Evolutionary conservation across 2,888 invertebrate genomes (phyloP), one percentile per base, ranked within the genome.

Genomic region (Boloria euphrosyne): DNA sequence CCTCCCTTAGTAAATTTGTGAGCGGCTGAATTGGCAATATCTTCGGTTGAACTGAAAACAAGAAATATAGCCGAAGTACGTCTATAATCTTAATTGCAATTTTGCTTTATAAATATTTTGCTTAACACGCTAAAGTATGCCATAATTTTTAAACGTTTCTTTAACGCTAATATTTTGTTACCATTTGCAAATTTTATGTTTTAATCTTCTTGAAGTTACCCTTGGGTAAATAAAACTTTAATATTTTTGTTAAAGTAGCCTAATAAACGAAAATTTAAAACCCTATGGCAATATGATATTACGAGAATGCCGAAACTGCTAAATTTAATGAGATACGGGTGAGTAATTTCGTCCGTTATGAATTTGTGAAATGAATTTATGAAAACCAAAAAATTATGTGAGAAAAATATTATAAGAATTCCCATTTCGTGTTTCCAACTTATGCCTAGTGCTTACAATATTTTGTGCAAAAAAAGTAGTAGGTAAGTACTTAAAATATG

Each of bases 1-100:
- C 97, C 90, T 97, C 97, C 51, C 95, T 93, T 70, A 96, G 90
- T 82, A 97, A 93, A 83, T 96, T 95, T 68, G 96, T 96, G 93
- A 96, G 94, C 50, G 96, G 95, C 80, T 95, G 95, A 79, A 97
- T 96, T 49, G 96, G 96, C 87, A 96, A 93, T 78, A 97, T 96
- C 93, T 96, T 96, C 58, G 96, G 97, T 71, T 96, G 96, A 75
- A 96, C 96, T 96, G 93, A 84, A 85, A 77, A 55, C 57, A 63
- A 71, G 62, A 22, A 60, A 52, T 57, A 50, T 50, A 53, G 47
- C 27, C 44, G 27, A 57, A n/a, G 14, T 7, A 13, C 46, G 43
- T 57, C 27, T 22, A 50, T 17, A 47, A 57, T 55, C 50, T 46
- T 47, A 47, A 46, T 44, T 47, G 13, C 52, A 54, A 64, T 53